Conservation (phyloP, 2,113 vertebrate species). For the Phalacrocorax pelagicus region DNA sequence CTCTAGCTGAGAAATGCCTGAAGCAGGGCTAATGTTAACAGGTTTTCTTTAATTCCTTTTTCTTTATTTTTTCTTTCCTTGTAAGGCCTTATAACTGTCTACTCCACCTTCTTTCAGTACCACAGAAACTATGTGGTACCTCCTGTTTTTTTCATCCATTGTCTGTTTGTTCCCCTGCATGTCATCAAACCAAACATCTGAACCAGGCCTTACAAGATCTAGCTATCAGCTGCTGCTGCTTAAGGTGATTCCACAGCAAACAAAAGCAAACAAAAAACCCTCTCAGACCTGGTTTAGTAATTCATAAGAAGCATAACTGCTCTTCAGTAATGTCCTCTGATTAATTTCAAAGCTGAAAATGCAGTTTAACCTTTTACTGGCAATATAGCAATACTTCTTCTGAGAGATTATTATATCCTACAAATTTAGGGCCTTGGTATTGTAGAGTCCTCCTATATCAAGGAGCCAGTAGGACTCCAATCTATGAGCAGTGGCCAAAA, state of each 20-base stretch:
- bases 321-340: background rate
- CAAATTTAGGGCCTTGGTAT: background rate
- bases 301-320: background rate
- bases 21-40: background rate
- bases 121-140: background rate
- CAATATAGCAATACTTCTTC: background rate
- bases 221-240: background rate
- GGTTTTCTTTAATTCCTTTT: rapidly evolving
- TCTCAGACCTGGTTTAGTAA: background rate
- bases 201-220: background rate
- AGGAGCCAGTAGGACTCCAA: background rate
- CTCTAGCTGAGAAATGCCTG: background rate
- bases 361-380: background rate
- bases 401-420: background rate
- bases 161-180: background rate
- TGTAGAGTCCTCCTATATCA: background rate
- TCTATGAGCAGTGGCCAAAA: background rate
- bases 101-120: background rate
- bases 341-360: background rate
- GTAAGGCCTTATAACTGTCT: background rate
- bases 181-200: background rate
- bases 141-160: background rate
- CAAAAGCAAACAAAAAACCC: background rate
- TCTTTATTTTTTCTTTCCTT: background rate
- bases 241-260: background rate